These are phyloP conservation scores for Coelopa pilipes DNA, from an alignment of 2,888 invertebrate genomes.

Conservation along the genomic window DNA sequence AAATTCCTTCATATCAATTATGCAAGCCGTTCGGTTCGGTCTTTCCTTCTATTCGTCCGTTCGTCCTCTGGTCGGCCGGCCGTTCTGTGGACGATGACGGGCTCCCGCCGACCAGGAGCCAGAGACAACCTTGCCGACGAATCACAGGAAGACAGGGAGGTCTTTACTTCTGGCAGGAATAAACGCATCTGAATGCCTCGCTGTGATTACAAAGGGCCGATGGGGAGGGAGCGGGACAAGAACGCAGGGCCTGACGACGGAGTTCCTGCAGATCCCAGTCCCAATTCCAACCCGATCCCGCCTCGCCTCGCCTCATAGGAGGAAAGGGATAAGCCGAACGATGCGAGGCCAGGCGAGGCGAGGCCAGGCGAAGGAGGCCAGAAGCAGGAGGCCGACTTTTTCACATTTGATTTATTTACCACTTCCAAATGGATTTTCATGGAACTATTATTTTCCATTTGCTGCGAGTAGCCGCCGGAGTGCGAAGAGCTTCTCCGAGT, in stretches of 20 bases:
- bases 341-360: not conserved
- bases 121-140: not conserved
- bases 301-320: not conserved
- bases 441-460: constrained; percentile 25
- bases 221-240: too few species aligned
- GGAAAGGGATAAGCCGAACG: not conserved
- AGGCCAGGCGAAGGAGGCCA: not conserved
- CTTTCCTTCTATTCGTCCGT: too few species aligned
- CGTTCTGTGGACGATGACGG: not conserved
- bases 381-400: not conserved
- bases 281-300: not conserved
- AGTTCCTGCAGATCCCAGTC: not conserved
- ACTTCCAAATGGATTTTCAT: constrained; percentile 24
- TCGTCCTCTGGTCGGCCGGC: too few species aligned
- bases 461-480: not conserved
- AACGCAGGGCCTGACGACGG: too few species aligned
- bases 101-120: not conserved
- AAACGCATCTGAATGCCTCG: too few species aligned
- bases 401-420: constrained; percentile 28
- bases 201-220: too few species aligned
- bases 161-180: too few species aligned
- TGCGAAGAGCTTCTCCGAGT: not conserved
- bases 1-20: constrained; percentile 26
- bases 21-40: not conserved
- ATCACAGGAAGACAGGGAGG: not conserved